Percentiles rank a stretch among this genome's conserved stretches.
These are phyloP conservation scores for Bungarus multicinctus DNA, from an alignment of 2,113 vertebrate species.

Conservation along the genomic window DNA sequence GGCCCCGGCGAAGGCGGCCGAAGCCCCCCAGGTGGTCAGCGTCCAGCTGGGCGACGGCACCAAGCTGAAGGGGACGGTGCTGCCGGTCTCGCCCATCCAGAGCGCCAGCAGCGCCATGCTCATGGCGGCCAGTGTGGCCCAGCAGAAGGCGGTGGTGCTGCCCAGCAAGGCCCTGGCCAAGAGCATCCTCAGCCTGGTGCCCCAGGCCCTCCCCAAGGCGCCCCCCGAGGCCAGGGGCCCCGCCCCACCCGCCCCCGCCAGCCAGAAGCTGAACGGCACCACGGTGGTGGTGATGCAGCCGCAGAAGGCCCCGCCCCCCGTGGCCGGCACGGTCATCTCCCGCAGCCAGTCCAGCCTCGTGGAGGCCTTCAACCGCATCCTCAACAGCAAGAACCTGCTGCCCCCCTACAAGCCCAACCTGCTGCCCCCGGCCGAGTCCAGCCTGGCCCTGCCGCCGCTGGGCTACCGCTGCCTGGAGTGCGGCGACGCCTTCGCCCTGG, in stretches of 20 bases:
- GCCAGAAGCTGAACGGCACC: slow-evolving; percentile 75
- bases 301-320: slow-evolving; percentile 69
- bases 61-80: slow-evolving; percentile 78
- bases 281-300: slow-evolving; percentile 65
- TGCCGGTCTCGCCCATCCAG: slow-evolving; percentile 84
- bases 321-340: slow-evolving; percentile 83
- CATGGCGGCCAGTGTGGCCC: slow-evolving; percentile 76
- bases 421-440: slow-evolving; percentile 77
- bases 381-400: slow-evolving; percentile 93
- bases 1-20: slow-evolving; percentile 33
- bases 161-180: slow-evolving; percentile 70
- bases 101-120: slow-evolving; percentile 93
- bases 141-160: slow-evolving; percentile 74
- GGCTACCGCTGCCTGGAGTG: slow-evolving; percentile 96
- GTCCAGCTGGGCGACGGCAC: slow-evolving; percentile 68
- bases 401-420: slow-evolving; percentile 91
- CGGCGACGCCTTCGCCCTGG: slow-evolving; percentile 89
- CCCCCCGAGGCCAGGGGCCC: slow-evolving; percentile 33
- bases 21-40: slow-evolving; percentile 69
- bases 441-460: slow-evolving; percentile 74
- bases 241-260: slow-evolving; percentile 54
- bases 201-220: slow-evolving; percentile 66
- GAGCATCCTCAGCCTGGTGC: slow-evolving; percentile 73
- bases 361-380: slow-evolving; percentile 94
- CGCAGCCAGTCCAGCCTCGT: slow-evolving; percentile 91